phyloP scores from a whole-genome alignment of 1,140 invertebrate species.

The Lordiphosa collinella region DNA sequence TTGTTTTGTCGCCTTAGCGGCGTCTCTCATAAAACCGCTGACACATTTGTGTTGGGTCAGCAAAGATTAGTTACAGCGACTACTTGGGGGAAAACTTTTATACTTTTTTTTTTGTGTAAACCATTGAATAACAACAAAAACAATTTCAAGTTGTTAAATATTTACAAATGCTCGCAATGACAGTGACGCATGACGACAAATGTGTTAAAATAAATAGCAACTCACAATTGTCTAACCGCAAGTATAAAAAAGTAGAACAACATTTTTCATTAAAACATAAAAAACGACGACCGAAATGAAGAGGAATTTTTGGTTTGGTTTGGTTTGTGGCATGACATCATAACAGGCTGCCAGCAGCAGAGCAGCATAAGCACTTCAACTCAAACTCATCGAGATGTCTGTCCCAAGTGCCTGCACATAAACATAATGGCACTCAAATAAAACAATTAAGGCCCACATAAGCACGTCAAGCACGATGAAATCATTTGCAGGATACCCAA shows the following conservation, averaged over 20 bases:
- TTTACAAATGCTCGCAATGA: slow-evolving; percentile 57
- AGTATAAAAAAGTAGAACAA: slow-evolving; percentile 65
- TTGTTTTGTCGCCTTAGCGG: slow-evolving; percentile 9
- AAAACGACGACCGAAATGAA: slow-evolving; percentile 32
- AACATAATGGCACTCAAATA: slow-evolving; percentile 77
- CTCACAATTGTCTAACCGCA: slow-evolving; percentile 53
- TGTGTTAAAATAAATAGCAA: slow-evolving; percentile 65
- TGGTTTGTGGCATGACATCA: slow-evolving; percentile 66
- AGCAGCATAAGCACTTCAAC: slow-evolving; percentile 49
- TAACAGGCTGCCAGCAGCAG: slow-evolving; percentile 57
- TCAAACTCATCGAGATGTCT: slow-evolving; percentile 15
- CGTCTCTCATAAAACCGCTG: slow-evolving; percentile 25
- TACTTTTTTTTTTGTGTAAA: slow-evolving; percentile 5
- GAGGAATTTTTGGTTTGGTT: slow-evolving; percentile 46
- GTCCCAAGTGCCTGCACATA: slow-evolving; percentile 66
- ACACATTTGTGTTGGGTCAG: slow-evolving; percentile 38
- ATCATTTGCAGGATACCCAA: slow-evolving; percentile 68
- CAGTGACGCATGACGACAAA: slow-evolving; percentile 68
- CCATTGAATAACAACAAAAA: slow-evolving; percentile 2
- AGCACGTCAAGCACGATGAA: slow-evolving; percentile 70
- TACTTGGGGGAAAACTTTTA: slow-evolving; percentile 3
- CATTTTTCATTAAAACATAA: slow-evolving; percentile 48
- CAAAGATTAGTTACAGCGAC: slow-evolving; percentile 52
- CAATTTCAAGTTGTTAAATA: slow-evolving; percentile 40
- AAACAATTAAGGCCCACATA: slow-evolving; percentile 74